phyloP scores from a whole-genome alignment of 2,888 invertebrate species.

The Molanna angustata region DNA sequence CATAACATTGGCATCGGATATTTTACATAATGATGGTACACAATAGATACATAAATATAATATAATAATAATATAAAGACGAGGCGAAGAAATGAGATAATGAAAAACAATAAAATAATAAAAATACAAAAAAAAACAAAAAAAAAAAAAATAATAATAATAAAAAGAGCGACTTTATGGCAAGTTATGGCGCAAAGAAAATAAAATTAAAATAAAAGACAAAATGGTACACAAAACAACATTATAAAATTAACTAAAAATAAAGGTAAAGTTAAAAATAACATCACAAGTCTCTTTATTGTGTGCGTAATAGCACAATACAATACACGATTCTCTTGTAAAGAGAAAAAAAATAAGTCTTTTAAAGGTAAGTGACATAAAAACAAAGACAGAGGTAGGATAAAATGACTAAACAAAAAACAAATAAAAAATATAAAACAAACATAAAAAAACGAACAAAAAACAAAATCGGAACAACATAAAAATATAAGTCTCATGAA shows the following conservation, averaged over 20 bases:
- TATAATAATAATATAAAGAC: neutral
- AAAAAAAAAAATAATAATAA: constrained; percentile 21
- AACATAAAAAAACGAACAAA: constrained; percentile 22
- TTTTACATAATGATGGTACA: constrained; percentile 10
- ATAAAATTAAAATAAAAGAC: constrained; percentile 9
- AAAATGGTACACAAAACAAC: constrained; percentile 27
- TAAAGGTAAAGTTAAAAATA: constrained; percentile 30
- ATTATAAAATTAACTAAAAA: constrained; percentile 31
- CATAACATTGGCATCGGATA: constrained; percentile 32
- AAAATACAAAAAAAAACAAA: constrained; percentile 19
- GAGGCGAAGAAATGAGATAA: constrained; percentile 9
- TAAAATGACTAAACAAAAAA: constrained; percentile 28
- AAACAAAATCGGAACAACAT: constrained; percentile 13
- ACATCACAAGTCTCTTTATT: constrained; percentile 32
- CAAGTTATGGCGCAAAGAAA: constrained; percentile 28
- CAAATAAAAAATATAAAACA: constrained; percentile 16
- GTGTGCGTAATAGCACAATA: constrained; percentile 30
- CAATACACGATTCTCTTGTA: constrained; percentile 28
- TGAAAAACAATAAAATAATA: constrained; percentile 10
- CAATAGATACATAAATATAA: constrained; percentile 1
- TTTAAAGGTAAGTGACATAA: constrained; percentile 25
- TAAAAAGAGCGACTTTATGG: constrained; percentile 27
- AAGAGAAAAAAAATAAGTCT: constrained; percentile 29
- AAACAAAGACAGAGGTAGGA: constrained; percentile 31
- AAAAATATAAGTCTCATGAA: constrained; percentile 16